A percentile compares a stretch with the other conserved stretches of the same genome.
These are phyloP conservation scores for Nesoenas mayeri DNA, from an alignment of 2,113 vertebrate species.

Conservation along the genomic window DNA sequence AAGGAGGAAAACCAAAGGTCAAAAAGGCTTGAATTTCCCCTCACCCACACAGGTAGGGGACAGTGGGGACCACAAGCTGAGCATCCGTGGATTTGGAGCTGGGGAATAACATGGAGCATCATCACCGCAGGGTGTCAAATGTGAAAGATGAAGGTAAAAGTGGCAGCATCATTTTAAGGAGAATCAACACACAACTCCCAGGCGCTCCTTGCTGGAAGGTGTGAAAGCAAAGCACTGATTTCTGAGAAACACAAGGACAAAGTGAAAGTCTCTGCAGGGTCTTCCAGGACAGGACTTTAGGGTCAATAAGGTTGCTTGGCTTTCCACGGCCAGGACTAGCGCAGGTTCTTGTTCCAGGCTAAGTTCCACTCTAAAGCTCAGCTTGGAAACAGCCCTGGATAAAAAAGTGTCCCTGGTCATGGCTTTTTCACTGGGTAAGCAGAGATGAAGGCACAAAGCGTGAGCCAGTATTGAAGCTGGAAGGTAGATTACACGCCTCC, in stretches of 20 bases:
- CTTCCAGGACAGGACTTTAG: background rate
- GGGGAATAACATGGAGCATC: background rate
- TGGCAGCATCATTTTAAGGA: background rate
- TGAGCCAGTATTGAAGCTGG: background rate
- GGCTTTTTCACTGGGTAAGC: background rate
- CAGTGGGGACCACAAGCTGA: rapidly evolving
- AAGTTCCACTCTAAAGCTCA: background rate
- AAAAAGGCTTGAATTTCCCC: background rate
- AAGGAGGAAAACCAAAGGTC: background rate
- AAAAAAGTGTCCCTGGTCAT: background rate
- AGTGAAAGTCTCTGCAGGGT: rapidly evolving
- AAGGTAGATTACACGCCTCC: background rate
- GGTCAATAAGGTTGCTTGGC: background rate
- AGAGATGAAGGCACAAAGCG: background rate
- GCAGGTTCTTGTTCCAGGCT: background rate
- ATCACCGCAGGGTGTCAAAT: background rate
- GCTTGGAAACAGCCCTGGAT: background rate
- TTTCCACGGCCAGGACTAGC: background rate
- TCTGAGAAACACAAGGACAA: background rate
- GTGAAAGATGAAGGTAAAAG: background rate
- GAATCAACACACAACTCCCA: background rate
- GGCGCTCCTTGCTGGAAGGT: background rate
- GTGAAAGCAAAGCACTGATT: background rate
- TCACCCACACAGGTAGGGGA: rapidly evolving
- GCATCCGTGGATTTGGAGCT: background rate